phyloP scores from a whole-genome alignment of 2,797 vertebrate species.

The Neosalanx taihuensis region DNA sequence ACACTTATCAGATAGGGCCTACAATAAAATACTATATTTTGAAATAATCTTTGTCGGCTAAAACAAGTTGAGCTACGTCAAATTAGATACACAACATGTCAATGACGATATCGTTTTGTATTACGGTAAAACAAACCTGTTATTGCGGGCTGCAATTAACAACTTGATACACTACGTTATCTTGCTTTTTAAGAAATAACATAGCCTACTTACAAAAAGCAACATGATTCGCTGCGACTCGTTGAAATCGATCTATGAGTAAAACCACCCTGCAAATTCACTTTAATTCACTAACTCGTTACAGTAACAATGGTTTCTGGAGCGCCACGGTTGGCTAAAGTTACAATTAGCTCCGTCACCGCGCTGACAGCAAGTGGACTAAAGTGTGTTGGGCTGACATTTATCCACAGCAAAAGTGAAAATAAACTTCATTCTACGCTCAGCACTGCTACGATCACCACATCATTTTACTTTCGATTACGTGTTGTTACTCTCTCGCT shows the following conservation, averaged over 20 bases:
- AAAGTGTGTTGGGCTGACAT: slow-evolving; percentile 36
- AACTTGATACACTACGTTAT: too few relatives aligned
- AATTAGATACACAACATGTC: too few relatives aligned
- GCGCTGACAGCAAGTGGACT: slow-evolving; percentile 33
- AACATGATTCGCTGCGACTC: too few relatives aligned
- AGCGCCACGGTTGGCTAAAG: slow-evolving; percentile 10
- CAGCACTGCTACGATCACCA: slow-evolving; percentile 49
- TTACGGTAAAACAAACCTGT: too few relatives aligned
- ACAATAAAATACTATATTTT: too few relatives aligned
- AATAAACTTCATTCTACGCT: slow-evolving; percentile 67
- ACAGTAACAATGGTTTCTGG: slow-evolving; percentile 2
- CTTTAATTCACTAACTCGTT: background rate
- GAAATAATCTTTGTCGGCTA: too few relatives aligned
- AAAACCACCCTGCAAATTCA: background rate
- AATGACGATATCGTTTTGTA: too few relatives aligned
- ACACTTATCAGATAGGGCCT: too few relatives aligned
- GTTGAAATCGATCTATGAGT: background rate
- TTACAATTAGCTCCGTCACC: slow-evolving; percentile 1
- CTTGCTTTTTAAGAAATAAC: too few relatives aligned
- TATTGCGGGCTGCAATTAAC: too few relatives aligned
- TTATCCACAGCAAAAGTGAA: slow-evolving; percentile 82
- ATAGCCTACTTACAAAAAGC: too few relatives aligned
- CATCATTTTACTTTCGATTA: slow-evolving; percentile 66
- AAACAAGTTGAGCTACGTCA: too few relatives aligned
- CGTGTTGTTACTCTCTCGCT: slow-evolving; percentile 1